Evolutionary conservation across 2,113 vertebrate species (phyloP).

Genomic region (Nothoprocta perdicaria): DNA sequence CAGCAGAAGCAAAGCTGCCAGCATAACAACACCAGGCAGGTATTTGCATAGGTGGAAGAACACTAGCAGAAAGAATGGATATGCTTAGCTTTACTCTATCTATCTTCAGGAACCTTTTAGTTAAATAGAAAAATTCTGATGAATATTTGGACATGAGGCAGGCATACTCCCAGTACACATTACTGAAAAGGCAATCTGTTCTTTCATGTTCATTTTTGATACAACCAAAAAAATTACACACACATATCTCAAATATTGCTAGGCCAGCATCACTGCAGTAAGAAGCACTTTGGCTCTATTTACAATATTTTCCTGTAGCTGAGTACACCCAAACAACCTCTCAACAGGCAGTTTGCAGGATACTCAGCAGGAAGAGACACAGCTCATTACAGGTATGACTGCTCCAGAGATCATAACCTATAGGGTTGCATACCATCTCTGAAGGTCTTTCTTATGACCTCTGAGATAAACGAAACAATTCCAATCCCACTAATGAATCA

Average conservation of each 20-base stretch:
- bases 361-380: accelerated
- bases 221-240: neutral
- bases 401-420: neutral
- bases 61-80: neutral
- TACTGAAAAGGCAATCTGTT: neutral
- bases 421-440: too few relatives aligned
- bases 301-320: neutral
- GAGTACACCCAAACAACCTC: neutral
- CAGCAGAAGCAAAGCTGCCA: neutral
- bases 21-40: neutral
- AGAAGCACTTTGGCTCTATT: neutral
- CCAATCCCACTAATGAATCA: neutral
- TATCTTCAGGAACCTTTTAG: neutral
- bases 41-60: neutral
- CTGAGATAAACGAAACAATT: neutral
- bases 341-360: neutral
- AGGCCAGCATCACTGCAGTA: neutral
- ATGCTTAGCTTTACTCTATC: neutral
- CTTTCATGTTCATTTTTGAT: neutral
- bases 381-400: accelerated
- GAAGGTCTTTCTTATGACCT: neutral
- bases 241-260: neutral
- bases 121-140: neutral
- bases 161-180: neutral
- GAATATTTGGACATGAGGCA: neutral